phyloP scores from a whole-genome alignment of 2,888 invertebrate species.

The Tipula vernalis region DNA sequence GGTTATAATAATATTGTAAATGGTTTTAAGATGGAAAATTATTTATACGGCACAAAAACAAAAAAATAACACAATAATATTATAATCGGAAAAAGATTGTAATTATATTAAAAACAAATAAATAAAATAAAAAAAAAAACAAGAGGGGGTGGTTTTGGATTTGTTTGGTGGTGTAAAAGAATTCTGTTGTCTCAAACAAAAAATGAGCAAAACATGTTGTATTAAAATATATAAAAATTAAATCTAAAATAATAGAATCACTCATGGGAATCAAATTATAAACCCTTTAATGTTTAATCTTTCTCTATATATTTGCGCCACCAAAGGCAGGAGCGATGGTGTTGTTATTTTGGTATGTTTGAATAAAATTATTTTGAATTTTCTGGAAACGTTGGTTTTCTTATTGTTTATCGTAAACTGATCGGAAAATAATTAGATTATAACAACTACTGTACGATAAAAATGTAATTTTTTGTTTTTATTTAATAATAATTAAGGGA shows the following conservation, averaged over 20 bases:
- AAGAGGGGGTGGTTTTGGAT: not conserved
- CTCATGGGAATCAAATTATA: constrained; percentile 17
- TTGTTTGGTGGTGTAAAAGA: not conserved
- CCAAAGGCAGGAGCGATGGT: not conserved
- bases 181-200: not conserved
- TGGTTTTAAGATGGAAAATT: not conserved
- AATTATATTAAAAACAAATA: not conserved
- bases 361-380: not conserved
- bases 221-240: not conserved
- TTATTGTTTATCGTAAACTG: constrained; percentile 15
- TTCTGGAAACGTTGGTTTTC: not conserved
- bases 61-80: not conserved
- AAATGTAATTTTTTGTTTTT: not conserved
- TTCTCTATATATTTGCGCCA: not conserved
- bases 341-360: not conserved
- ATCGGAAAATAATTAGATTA: constrained; percentile 16
- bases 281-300: constrained; percentile 14
- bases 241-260: constrained; percentile 16
- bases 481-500: not conserved
- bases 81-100: constrained; percentile 8
- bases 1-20: constrained; percentile 5
- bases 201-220: not conserved
- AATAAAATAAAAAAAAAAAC: not conserved
- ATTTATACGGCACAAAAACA: not conserved
- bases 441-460: not conserved